A percentile compares a stretch with the other conserved stretches of the same genome.
phyloP scores from a whole-genome alignment of 2,797 vertebrate species.

The Rhinichthys osculus region DNA sequence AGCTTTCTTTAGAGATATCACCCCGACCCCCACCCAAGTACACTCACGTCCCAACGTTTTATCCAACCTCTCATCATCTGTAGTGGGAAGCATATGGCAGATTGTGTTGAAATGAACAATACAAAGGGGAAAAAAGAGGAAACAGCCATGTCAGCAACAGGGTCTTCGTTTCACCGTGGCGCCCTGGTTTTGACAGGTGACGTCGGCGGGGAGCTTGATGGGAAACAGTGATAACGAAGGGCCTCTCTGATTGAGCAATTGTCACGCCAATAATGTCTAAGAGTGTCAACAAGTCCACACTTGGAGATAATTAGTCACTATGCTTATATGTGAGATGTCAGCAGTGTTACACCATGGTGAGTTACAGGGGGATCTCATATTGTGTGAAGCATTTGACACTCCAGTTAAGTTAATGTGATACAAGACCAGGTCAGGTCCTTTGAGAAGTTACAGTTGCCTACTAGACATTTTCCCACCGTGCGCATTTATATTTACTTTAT shows the following conservation, averaged over 20 bases:
- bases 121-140: slow-evolving; percentile 79
- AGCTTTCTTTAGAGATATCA: slow-evolving; percentile 80
- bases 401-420: slow-evolving; percentile 20
- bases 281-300: slow-evolving; percentile 64
- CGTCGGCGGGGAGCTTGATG: slow-evolving; percentile 77
- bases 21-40: slow-evolving; percentile 67
- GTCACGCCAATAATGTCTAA: slow-evolving; percentile 60
- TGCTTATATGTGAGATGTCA: slow-evolving; percentile 57
- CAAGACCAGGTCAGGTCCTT: slow-evolving; percentile 32
- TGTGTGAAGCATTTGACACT: slow-evolving; percentile 33
- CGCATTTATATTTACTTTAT: background rate
- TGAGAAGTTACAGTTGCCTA: slow-evolving; percentile 18
- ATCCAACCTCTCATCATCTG: slow-evolving; percentile 87
- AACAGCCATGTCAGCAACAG: slow-evolving; percentile 88
- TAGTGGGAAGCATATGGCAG: slow-evolving; percentile 89
- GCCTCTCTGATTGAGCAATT: slow-evolving; percentile 70
- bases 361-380: slow-evolving; percentile 44
- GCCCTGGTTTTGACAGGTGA: slow-evolving; percentile 90
- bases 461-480: background rate
- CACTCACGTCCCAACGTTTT: slow-evolving; percentile 82
- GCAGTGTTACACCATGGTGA: slow-evolving; percentile 49
- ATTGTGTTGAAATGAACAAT: slow-evolving; percentile 91
- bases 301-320: slow-evolving; percentile 60
- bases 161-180: slow-evolving; percentile 80
- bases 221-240: slow-evolving; percentile 82